A percentile compares a stretch with the other conserved stretches of the same genome.
Evolutionary conservation across 1,140 invertebrate genomes (phyloP).

Genomic region (Diplogasteroides magnus): DNA sequence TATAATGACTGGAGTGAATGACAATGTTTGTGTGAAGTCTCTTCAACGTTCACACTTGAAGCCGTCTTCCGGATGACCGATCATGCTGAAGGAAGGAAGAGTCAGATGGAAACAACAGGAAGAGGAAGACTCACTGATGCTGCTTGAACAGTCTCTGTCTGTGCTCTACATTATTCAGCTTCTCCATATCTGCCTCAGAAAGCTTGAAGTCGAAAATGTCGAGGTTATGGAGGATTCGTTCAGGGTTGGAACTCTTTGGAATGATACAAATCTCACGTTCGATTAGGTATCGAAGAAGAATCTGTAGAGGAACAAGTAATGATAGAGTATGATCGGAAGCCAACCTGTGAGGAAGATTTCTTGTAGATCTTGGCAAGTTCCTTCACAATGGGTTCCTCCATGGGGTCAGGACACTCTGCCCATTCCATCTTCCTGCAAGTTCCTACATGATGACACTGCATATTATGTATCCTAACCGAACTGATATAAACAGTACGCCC

Average conservation of each 20-base stretch:
- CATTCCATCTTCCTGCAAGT: slow-evolving; percentile 3
- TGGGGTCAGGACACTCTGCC: background rate
- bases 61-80: background rate
- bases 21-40: too few species aligned
- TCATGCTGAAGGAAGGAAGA: background rate
- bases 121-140: slow-evolving; percentile 12
- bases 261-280: slow-evolving; percentile 54
- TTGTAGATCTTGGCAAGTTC: slow-evolving; percentile 62
- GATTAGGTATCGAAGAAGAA: slow-evolving; percentile 55
- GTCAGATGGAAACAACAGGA: background rate
- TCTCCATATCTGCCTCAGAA: slow-evolving; percentile 25
- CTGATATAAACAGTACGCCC: too few species aligned
- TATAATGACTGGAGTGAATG: too few species aligned
- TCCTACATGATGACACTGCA: background rate
- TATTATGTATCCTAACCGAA: too few species aligned
- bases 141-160: slow-evolving; percentile 9
- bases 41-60: background rate
- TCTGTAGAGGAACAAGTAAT: slow-evolving; percentile 2
- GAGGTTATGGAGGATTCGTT: slow-evolving; percentile 55
- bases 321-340: background rate
- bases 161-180: slow-evolving; percentile 3
- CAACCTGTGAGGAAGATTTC: slow-evolving; percentile 64
- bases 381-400: slow-evolving; percentile 54
- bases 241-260: slow-evolving; percentile 47
- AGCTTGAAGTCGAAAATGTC: slow-evolving; percentile 46